phyloP scores from a whole-genome alignment of 2,797 vertebrate genomes.

The Lycodopsis pacificus region DNA sequence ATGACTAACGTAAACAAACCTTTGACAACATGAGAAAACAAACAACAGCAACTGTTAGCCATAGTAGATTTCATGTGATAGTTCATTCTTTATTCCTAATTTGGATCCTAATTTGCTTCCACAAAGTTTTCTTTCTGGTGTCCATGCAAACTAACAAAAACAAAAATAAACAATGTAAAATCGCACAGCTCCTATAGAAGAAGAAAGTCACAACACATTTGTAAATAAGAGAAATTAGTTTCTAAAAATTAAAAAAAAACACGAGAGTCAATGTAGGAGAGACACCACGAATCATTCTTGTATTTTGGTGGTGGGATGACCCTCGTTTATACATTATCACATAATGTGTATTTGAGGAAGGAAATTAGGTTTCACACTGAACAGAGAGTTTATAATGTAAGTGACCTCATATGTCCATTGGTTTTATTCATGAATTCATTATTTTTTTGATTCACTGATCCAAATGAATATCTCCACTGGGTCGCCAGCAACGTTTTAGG shows the following conservation, averaged over 20 bases:
- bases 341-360: neutral
- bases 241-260: neutral
- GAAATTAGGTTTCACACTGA: neutral
- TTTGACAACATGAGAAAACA: neutral
- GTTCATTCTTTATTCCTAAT: neutral
- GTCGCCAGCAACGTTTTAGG: slow-evolving; percentile 13
- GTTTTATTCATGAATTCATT: neutral
- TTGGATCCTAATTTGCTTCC: neutral
- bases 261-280: neutral
- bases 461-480: slow-evolving; percentile 7
- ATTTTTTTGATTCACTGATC: neutral
- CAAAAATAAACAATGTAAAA: neutral
- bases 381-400: neutral
- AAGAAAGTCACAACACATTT: neutral
- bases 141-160: neutral
- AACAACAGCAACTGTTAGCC: neutral
- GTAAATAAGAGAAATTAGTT: neutral
- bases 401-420: slow-evolving; percentile 1
- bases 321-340: neutral
- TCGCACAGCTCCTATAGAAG: no score
- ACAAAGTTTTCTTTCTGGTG: neutral
- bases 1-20: neutral
- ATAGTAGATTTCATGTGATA: neutral
- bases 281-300: neutral
- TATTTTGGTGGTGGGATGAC: neutral